phyloP scores from a whole-genome alignment of 2,113 vertebrate species.

The Herpetotheres cachinnans region DNA sequence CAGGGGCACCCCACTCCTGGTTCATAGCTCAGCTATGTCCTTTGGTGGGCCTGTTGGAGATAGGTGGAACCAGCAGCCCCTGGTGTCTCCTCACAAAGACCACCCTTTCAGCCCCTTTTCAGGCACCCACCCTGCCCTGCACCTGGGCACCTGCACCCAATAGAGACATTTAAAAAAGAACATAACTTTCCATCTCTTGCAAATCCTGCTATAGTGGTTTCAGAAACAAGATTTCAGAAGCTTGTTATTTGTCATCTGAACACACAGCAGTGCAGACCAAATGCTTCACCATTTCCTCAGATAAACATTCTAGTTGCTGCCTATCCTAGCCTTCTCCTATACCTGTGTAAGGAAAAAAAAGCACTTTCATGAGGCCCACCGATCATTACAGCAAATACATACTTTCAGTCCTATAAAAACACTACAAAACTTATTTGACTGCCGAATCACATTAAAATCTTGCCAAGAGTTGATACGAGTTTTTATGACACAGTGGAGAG shows the following conservation, averaged over 20 bases:
- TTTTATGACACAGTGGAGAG: neutral
- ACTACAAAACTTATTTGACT: neutral
- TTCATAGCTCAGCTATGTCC: neutral
- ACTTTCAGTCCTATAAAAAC: neutral
- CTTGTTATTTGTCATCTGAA: neutral
- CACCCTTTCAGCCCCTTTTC: too few relatives aligned
- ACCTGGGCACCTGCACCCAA: neutral
- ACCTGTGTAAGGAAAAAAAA: neutral
- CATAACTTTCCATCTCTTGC: neutral
- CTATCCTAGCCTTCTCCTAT: neutral
- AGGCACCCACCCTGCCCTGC: fast-evolving
- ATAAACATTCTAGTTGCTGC: neutral
- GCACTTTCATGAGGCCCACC: neutral
- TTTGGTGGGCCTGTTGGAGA: neutral
- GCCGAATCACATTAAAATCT: neutral
- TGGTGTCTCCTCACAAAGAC: neutral
- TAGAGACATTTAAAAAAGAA: neutral
- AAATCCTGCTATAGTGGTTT: neutral
- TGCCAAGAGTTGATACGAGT: neutral
- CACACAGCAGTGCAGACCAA: neutral
- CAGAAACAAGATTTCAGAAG: neutral
- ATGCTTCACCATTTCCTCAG: neutral
- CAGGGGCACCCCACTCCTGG: too few relatives aligned
- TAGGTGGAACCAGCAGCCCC: fast-evolving
- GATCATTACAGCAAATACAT: too few relatives aligned